Percentiles rank a stretch among this genome's conserved stretches.
phyloP scores from a whole-genome alignment of 2,113 vertebrate genomes.

The Zapus hudsonius region DNA sequence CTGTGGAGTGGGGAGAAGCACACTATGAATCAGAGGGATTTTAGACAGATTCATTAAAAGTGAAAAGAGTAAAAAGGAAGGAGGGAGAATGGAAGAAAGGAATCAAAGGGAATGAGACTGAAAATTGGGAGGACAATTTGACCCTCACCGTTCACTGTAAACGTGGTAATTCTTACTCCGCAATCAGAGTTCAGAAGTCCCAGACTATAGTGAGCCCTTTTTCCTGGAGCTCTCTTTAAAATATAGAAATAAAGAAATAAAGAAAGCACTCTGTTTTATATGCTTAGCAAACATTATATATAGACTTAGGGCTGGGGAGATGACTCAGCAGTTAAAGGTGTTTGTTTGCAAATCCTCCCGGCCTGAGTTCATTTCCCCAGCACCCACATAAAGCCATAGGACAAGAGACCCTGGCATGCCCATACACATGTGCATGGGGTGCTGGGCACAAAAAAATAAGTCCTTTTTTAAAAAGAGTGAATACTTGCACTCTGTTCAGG shows the following conservation, averaged over 20 bases:
- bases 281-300: not conserved
- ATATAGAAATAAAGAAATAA: conserved; percentile 26
- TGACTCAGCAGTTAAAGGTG: no score
- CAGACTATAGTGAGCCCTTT: not conserved
- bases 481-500: not conserved
- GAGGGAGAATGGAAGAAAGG: not conserved
- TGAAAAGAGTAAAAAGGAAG: conserved; percentile 1
- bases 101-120: not conserved
- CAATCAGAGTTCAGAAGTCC: conserved; percentile 1
- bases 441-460: no score
- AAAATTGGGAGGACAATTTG: not conserved
- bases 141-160: not conserved
- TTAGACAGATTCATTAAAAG: conserved; percentile 55
- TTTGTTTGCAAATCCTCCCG: no score
- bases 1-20: conserved; percentile 20
- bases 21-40: conserved; percentile 3
- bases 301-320: no score
- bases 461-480: no score
- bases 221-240: not conserved
- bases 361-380: no score
- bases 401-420: no score
- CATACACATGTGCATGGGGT: no score
- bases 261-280: not conserved
- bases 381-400: no score
- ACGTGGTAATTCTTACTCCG: not conserved